These are phyloP conservation scores for Trachelus stipa DNA, from an alignment of 2,888 invertebrate genomes.

Conservation along the genomic window DNA sequence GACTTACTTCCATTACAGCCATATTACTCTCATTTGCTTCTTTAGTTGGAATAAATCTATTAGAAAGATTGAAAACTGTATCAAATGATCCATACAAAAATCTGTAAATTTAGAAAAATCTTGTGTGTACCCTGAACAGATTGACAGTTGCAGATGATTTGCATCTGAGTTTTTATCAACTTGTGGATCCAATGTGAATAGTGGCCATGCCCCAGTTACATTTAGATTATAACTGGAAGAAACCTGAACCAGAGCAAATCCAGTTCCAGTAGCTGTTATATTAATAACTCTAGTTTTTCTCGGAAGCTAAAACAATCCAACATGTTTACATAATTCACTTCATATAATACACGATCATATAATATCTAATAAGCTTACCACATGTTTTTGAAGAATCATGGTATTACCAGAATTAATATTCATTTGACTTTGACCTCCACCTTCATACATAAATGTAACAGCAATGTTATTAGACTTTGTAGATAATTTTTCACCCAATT, in stretches of 20 bases:
- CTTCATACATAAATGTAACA: conserved; percentile 70
- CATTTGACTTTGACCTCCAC: conserved; percentile 71
- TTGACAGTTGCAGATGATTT: conserved; percentile 82
- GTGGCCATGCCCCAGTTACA: conserved; percentile 88
- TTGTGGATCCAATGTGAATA: conserved; percentile 87
- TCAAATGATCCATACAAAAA: conserved; percentile 3
- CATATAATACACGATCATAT: conserved; percentile 3
- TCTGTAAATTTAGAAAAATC: conserved; percentile 10
- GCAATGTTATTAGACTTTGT: conserved; percentile 69
- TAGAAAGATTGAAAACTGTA: conserved; percentile 32
- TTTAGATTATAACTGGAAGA: conserved; percentile 86
- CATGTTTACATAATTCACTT: conserved; percentile 5
- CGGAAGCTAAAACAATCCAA: conserved; percentile 63
- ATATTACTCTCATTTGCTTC: conserved; percentile 84
- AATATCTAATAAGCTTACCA: conserved; percentile 68
- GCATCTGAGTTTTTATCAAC: conserved; percentile 84
- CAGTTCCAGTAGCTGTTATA: conserved; percentile 83
- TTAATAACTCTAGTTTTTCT: conserved; percentile 74
- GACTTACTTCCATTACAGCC: conserved; percentile 88
- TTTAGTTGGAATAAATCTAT: conserved; percentile 75
- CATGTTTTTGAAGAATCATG: conserved; percentile 83
- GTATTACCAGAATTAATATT: conserved; percentile 82
- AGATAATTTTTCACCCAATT: conserved; percentile 73
- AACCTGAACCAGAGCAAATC: conserved; percentile 82
- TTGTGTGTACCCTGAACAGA: conserved; percentile 77